Percentiles rank a stretch among this genome's conserved stretches.
phyloP scores from a whole-genome alignment of 2,888 invertebrate genomes.

The Elmis aenea region DNA sequence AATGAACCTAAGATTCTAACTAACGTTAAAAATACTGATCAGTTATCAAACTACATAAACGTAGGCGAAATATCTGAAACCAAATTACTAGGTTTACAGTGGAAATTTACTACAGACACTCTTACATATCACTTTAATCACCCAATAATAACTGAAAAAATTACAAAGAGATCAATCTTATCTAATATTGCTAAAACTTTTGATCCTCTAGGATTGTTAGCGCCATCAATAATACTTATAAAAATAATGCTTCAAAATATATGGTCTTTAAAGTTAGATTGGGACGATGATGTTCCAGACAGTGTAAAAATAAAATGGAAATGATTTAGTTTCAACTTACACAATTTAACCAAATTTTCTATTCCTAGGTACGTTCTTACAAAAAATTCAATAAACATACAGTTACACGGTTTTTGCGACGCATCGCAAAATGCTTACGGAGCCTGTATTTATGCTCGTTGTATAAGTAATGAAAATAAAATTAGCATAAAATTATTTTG shows the following conservation, averaged over 20 bases:
- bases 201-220: constrained; percentile 27
- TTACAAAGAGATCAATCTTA: constrained; percentile 27
- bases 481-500: no score
- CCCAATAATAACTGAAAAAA: no score
- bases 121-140: constrained; percentile 7
- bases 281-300: constrained; percentile 14
- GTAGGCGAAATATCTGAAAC: no score
- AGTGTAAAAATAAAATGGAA: constrained; percentile 9
- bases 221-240: constrained; percentile 20
- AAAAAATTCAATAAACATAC: not conserved
- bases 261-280: constrained; percentile 16
- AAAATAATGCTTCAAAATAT: constrained; percentile 26
- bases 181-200: constrained; percentile 21
- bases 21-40: no score
- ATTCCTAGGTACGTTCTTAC: constrained; percentile 7
- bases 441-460: not conserved
- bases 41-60: no score
- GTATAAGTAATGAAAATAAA: no score
- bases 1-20: no score
- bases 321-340: constrained; percentile 6
- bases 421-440: constrained; percentile 2
- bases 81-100: constrained; percentile 19
- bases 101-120: constrained; percentile 10
- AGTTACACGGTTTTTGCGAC: constrained; percentile 6
- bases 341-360: constrained; percentile 1